Conservation (phyloP, 1,140 invertebrate genomes). For the Calycopis cecrops region DNA sequence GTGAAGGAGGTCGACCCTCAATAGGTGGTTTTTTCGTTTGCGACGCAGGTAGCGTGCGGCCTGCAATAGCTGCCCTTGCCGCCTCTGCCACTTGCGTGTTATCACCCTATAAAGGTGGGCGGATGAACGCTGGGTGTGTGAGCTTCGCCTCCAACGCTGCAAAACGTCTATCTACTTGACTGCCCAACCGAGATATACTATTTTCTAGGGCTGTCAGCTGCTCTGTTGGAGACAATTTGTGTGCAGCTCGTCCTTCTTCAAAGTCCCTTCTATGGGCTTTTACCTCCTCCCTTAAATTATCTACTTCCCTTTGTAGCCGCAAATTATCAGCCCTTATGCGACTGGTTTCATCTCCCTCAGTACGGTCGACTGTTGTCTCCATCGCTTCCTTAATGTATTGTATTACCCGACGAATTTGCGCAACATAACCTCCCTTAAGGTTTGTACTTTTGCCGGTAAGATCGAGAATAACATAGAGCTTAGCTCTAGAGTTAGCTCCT, state of each 20-base stretch:
- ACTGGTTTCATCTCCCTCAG: neutral
- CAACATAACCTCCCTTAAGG: neutral
- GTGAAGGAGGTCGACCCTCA: neutral
- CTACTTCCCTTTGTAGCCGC: neutral
- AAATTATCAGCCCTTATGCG: neutral
- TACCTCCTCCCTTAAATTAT: neutral
- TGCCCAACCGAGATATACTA: no score
- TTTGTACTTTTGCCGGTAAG: slow-evolving; percentile 1
- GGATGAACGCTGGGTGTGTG: neutral
- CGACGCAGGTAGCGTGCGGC: no score
- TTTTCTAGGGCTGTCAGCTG: neutral
- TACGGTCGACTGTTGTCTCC: neutral
- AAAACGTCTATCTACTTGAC: no score
- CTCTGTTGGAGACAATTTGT: neutral
- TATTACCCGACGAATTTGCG: neutral
- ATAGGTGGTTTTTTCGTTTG: neutral
- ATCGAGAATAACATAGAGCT: neutral
- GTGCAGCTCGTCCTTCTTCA: no score
- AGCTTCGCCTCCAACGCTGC: no score
- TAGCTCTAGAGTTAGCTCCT: no score
- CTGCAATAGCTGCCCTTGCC: no score
- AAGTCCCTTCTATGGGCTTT: no score
- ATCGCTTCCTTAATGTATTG: neutral
- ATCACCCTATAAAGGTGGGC: neutral
- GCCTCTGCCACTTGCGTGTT: no score